Base-by-base conservation (phyloP, 2,113 vertebrate species). In the Semicossyphus pulcher region DNA sequence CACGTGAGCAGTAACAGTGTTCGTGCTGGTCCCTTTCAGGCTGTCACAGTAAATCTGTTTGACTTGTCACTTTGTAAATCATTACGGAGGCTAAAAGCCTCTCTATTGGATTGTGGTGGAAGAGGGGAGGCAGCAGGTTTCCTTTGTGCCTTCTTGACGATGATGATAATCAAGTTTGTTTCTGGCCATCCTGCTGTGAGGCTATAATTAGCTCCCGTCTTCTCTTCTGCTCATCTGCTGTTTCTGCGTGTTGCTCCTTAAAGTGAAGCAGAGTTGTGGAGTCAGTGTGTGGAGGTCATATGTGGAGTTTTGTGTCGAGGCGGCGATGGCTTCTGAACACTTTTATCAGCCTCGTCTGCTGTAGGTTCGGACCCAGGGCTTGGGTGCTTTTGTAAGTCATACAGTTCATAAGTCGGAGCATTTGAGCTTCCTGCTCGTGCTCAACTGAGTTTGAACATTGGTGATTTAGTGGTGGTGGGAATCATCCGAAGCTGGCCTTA, bases 51-150 rank as follows among this genome's bases (percentile, higher is more conserved):
- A 94, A 96, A 97, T 97, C 95, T 96, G 85, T 96, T 96, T 96
- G 94, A 92, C 94, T 94, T 94, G 95, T 95, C 95, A 93, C 95
- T 97, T 95, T 93, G 94, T 95, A 97, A 98, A 96, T 96, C 94
- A 95, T 97, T 96, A 96, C 85, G 90, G 91, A 92, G 94, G 93
- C 95, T 96, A 95, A 97, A 94, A 95, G 92, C 94, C 90, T 95
- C 95, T 93, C 95, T 96, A 95, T 95, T 92, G 93, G 94, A 94
- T 93, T 95, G 88, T 70, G 77, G 83, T 83, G 83, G 83, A 86
- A 84, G 52, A 66, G 74, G 79, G 79, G 80, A 78, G 87, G 86
- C 87, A 71, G 88, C 80, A 86, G 91, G 87, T 92, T 87, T 91
- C 81, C 82, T 90, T 91, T 92, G 88, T 91, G 89, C 86, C 77